These are phyloP conservation scores for Acanthurus tractus DNA, from an alignment of 2,797 vertebrate genomes.

Conservation along the genomic window DNA sequence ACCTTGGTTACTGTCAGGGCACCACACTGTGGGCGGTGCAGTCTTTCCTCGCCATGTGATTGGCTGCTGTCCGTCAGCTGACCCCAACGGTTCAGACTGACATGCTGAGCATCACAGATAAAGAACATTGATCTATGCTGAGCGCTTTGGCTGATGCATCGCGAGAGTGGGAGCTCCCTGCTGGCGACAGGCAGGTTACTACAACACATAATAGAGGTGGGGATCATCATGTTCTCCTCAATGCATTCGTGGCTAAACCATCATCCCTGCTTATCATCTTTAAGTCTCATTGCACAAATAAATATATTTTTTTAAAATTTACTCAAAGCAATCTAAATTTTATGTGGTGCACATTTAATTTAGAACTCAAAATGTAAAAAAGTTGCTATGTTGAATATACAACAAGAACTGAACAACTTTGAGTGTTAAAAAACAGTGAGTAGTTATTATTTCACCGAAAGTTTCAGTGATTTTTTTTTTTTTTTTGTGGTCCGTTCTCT, in stretches of 20 bases:
- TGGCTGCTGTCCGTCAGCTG: conserved; percentile 76
- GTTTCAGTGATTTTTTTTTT: background rate
- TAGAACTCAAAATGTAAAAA: background rate
- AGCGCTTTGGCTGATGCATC: too few relatives aligned
- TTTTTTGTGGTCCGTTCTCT: too few relatives aligned
- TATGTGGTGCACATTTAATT: background rate
- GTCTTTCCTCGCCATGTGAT: conserved; percentile 60
- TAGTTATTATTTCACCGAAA: background rate
- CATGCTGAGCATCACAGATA: background rate
- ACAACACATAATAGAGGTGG: background rate
- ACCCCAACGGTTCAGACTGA: conserved; percentile 3
- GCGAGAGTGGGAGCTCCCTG: conserved; percentile 29
- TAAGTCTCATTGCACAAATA: too few relatives aligned
- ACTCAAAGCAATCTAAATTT: background rate
- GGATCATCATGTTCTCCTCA: background rate
- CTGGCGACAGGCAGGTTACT: background rate
- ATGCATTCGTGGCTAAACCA: background rate
- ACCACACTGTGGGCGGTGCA: conserved; percentile 64
- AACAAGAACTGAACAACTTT: background rate
- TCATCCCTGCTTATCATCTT: too few relatives aligned
- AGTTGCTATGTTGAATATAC: background rate
- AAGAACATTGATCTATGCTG: too few relatives aligned
- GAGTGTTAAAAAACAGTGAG: background rate
- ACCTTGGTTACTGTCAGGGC: conserved; percentile 74
- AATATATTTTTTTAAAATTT: background rate